Conservation (phyloP, 2,797 vertebrate species). For the Phoeniculus purpureus region DNA sequence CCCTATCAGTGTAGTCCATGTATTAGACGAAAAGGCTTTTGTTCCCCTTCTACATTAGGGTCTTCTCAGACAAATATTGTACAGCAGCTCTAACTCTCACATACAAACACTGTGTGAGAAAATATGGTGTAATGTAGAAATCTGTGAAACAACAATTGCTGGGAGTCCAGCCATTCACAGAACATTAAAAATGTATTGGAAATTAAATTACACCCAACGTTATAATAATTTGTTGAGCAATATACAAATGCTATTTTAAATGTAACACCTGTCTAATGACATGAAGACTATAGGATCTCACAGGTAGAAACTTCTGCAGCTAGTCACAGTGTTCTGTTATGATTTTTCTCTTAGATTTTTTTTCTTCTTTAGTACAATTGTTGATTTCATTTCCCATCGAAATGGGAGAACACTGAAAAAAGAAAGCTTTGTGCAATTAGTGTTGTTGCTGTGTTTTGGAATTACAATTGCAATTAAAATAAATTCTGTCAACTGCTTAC, state of each 20-base stretch:
- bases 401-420: neutral
- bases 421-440: neutral
- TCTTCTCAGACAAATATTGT: neutral
- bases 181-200: neutral
- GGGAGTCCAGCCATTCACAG: neutral
- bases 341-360: neutral
- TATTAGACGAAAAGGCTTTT: neutral
- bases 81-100: neutral
- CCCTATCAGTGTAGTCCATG: neutral
- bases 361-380: neutral
- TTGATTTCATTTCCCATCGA: neutral
- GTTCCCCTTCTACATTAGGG: neutral
- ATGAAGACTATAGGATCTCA: neutral
- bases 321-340: neutral
- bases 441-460: constrained; percentile 2
- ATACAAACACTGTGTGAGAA: neutral
- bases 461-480: neutral
- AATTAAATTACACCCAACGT: neutral
- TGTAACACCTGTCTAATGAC: neutral
- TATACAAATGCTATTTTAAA: neutral
- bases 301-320: neutral
- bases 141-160: neutral
- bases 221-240: neutral
- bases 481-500: neutral
- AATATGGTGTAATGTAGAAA: neutral